Evolutionary conservation across 2,113 vertebrate genomes (phyloP).

Genomic region (Cyanistes caeruleus): DNA sequence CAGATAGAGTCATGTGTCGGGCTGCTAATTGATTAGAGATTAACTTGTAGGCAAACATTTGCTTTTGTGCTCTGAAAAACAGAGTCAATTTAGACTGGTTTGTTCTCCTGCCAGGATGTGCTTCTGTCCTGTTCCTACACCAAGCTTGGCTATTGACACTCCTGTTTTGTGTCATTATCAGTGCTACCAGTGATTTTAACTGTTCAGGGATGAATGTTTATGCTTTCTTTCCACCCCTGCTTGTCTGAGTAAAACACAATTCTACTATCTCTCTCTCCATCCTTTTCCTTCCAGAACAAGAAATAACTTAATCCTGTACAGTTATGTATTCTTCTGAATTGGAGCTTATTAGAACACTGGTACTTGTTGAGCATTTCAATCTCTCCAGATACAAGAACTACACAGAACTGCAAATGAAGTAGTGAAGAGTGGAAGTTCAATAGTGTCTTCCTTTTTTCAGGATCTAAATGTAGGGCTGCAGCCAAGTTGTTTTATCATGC

Average conservation of each 20-base stretch:
- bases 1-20: background rate
- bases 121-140: background rate
- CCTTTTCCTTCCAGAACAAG: background rate
- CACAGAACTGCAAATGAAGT: background rate
- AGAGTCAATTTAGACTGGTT: background rate
- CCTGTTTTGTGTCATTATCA: background rate
- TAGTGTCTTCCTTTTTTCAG: background rate
- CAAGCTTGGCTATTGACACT: background rate
- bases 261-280: background rate
- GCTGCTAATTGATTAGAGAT: background rate
- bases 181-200: background rate
- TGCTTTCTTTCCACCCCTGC: background rate
- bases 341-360: background rate
- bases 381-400: background rate
- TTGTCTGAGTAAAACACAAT: background rate
- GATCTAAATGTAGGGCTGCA: background rate
- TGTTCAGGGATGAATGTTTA: background rate
- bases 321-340: background rate
- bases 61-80: conserved; percentile 1
- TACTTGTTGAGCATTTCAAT: background rate
- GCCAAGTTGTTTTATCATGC: background rate
- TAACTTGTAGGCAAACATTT: background rate
- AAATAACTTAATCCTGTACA: background rate
- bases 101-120: background rate
- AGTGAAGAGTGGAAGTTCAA: background rate